Evolutionary conservation across 2,113 vertebrate species (phyloP).

Genomic region (Girardinichthys multiradiatus): DNA sequence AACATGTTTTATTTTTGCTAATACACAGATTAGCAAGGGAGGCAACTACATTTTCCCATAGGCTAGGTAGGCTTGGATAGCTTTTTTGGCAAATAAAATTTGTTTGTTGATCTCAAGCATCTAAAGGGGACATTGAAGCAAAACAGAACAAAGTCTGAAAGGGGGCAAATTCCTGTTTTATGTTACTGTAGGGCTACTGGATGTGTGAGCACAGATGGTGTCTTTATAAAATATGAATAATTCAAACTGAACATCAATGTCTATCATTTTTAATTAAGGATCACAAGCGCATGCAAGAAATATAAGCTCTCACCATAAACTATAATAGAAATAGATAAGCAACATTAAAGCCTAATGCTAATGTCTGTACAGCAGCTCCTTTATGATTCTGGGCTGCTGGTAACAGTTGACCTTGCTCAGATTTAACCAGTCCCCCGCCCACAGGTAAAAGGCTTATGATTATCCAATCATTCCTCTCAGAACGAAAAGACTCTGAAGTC

Average conservation of each 20-base stretch:
- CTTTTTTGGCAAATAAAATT: not conserved
- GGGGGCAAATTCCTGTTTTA: not conserved
- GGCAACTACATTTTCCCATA: not conserved
- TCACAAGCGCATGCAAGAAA: conserved; percentile 12
- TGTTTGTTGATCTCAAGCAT: too few relatives aligned
- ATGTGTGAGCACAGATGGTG: conserved; percentile 21
- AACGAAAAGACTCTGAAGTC: not conserved
- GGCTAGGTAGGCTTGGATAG: not conserved
- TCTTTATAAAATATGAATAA: conserved; percentile 11
- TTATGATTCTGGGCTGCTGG: not conserved
- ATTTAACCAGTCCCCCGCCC: conserved; percentile 11
- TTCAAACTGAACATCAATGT: not conserved
- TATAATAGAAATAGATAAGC: conserved; percentile 22
- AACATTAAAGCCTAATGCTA: conserved; percentile 32
- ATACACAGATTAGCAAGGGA: not conserved
- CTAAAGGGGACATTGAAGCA: too few relatives aligned
- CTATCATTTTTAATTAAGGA: not conserved
- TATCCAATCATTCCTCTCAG: conserved; percentile 4
- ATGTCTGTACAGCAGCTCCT: conserved; percentile 22
- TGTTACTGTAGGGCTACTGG: conserved; percentile 3
- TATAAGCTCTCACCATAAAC: not conserved
- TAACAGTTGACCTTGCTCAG: conserved; percentile 1
- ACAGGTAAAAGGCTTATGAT: conserved; percentile 24
- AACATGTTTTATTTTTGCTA: not conserved
- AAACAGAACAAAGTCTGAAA: too few relatives aligned